A percentile compares a stretch with the other conserved stretches of the same genome.
Evolutionary conservation across 2,113 vertebrate species (phyloP).

Genomic region (Leptocoma aspasia): DNA sequence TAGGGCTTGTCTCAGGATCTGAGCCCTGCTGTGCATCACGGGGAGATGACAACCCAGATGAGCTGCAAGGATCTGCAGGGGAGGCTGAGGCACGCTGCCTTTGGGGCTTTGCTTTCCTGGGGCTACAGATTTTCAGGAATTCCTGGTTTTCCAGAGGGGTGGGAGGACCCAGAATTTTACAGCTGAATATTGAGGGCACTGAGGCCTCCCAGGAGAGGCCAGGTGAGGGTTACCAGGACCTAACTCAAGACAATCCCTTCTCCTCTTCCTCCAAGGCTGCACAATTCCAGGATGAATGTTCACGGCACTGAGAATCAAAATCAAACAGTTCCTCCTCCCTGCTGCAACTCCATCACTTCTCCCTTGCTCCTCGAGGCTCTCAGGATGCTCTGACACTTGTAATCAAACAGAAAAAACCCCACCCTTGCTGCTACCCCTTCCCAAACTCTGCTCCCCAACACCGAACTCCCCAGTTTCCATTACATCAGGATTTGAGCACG

Average conservation of each 20-base stretch:
- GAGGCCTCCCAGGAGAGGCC: not conserved
- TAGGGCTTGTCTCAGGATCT: not conserved
- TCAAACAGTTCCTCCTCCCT: not conserved
- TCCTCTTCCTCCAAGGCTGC: not conserved
- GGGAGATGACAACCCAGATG: not conserved
- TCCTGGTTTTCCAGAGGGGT: not conserved
- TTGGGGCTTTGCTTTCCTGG: not conserved
- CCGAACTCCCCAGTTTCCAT: not conserved
- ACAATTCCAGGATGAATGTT: not conserved
- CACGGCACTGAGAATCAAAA: not conserved
- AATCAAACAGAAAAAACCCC: not conserved
- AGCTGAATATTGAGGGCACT: not conserved
- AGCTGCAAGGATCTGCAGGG: not conserved
- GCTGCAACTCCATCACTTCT: not conserved
- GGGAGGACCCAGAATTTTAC: not conserved
- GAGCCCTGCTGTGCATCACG: slow-evolving; percentile 23
- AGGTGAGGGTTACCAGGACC: not conserved
- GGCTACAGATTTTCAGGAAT: not conserved
- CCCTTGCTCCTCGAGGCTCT: not conserved
- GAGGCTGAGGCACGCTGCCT: not conserved
- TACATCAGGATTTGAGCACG: not conserved
- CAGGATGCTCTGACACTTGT: not conserved
- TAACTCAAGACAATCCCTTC: not conserved
- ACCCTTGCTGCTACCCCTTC: not conserved
- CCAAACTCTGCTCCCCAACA: not conserved